These are phyloP conservation scores for Epistrophe eligans DNA, from an alignment of 2,888 invertebrate genomes.

Conservation along the genomic window DNA sequence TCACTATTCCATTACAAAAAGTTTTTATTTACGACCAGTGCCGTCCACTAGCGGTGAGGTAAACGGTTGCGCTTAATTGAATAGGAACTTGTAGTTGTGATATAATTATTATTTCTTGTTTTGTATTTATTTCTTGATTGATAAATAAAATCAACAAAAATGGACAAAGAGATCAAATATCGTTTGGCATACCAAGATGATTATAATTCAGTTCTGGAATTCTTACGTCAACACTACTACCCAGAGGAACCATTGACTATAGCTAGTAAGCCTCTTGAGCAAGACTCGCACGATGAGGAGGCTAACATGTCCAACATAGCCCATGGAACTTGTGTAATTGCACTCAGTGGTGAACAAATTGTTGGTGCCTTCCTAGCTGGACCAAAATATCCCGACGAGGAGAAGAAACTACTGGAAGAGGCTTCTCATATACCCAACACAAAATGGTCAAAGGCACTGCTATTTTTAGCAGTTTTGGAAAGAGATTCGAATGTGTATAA, in stretches of 20 bases:
- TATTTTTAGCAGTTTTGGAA: slow-evolving; percentile 79
- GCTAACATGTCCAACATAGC: slow-evolving; percentile 79
- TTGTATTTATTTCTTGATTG: neutral
- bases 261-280: slow-evolving; percentile 79
- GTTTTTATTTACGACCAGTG: neutral
- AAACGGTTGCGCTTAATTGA: neutral
- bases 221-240: slow-evolving; percentile 80
- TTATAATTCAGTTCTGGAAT: slow-evolving; percentile 78
- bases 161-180: slow-evolving; percentile 73
- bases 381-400: slow-evolving; percentile 78
- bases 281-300: slow-evolving; percentile 79
- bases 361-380: slow-evolving; percentile 80
- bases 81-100: neutral
- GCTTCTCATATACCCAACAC: slow-evolving; percentile 76
- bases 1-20: neutral
- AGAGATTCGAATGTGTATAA: slow-evolving; percentile 79
- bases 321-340: slow-evolving; percentile 78
- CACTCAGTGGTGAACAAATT: slow-evolving; percentile 71
- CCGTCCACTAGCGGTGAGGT: neutral
- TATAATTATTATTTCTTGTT: neutral
- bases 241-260: slow-evolving; percentile 81
- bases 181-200: slow-evolving; percentile 77
- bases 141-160: neutral
- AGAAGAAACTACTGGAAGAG: slow-evolving; percentile 77
- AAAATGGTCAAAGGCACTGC: slow-evolving; percentile 80